Percentiles rank a stretch among this genome's conserved stretches.
These are phyloP conservation scores for Conops quadrifasciatus DNA, from an alignment of 2,888 invertebrate species.

Conservation along the genomic window DNA sequence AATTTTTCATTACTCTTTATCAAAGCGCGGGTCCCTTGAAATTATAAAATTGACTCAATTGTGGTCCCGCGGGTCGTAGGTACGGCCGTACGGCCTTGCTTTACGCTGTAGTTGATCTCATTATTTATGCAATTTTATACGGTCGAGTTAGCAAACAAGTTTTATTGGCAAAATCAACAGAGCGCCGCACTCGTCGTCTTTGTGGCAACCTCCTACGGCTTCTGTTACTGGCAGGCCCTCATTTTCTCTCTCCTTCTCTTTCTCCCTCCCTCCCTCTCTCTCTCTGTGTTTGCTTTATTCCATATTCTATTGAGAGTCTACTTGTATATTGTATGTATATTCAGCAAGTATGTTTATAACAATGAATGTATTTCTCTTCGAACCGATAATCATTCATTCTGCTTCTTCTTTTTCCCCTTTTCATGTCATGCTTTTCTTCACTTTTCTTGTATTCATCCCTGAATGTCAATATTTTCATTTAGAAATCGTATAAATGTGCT, in stretches of 20 bases:
- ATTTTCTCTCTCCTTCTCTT: not conserved
- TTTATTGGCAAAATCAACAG: not conserved
- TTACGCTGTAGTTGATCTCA: not conserved
- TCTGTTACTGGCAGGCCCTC: not conserved
- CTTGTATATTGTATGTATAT: too few relatives aligned
- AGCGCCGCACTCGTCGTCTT: not conserved
- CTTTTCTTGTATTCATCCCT: not conserved
- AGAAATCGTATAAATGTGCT: slow-evolving; percentile 23
- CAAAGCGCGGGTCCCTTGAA: too few relatives aligned
- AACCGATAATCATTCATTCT: slow-evolving; percentile 51
- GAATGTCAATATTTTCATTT: slow-evolving; percentile 21
- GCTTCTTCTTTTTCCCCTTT: not conserved
- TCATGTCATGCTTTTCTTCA: not conserved
- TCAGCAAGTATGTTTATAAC: slow-evolving; percentile 37
- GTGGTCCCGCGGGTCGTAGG: too few relatives aligned
- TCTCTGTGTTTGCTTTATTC: too few relatives aligned
- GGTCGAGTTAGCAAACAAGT: slow-evolving; percentile 8
- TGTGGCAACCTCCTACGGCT: not conserved
- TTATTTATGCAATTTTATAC: slow-evolving; percentile 9
- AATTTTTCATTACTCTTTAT: too few relatives aligned
- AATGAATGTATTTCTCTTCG: slow-evolving; percentile 42
- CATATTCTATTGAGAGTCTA: too few relatives aligned
- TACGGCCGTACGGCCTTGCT: not conserved
- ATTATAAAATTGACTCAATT: too few relatives aligned
- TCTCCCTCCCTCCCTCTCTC: not conserved